Base-by-base conservation (phyloP, 2,797 vertebrate species). In the Crax fasciolata region DNA sequence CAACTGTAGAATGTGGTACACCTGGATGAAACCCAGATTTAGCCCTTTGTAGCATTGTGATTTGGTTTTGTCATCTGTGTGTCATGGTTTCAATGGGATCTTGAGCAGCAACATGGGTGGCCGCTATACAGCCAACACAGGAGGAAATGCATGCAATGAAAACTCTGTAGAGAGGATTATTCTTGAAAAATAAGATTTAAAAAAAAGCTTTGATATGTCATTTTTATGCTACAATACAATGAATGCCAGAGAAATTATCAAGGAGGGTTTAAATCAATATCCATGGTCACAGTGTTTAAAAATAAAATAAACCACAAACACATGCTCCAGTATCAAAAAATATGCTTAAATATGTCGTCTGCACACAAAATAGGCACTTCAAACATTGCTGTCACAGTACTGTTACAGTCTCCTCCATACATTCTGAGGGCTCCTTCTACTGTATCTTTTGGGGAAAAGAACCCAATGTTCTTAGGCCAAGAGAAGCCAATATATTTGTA, bases 251-350 rank as follows among this genome's bases (percentile, higher is more conserved):
- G 35, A 87, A 88, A 85, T 21, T 0, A 38, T 72, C 51, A 30
- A 78, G 61, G 18, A 74, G 51, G 25, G 58, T 82, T 71, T 71
- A 24, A 67, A 71, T 43, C 67, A 76, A 2, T 39, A 23, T 59
- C 78, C 35, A 10, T 30, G 32, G 48, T 95, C 97, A 95, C 96
- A 94, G 94, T 88, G 51, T 82, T 6, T 21, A 32, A 44, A 54
- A 62, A 84, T 41, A 18, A 67, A 57, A 82, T 48, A 23, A 49
- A 35, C 12, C 35, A 55, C 54, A 66, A 84, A 66, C 58, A 66
- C 43, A 46, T 65, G 71, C 80, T 97, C 94, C 96, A 94, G 90
- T 91, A 94, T 83, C 55, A 73, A 90, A 57, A 96, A 77, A 54
- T 67, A 72, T 2, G 71, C 43, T 87, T 85, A 94, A 77, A 82